These are phyloP conservation scores for Gryllus longicercus DNA, from an alignment of 2,888 invertebrate genomes.

Conservation along the genomic window DNA sequence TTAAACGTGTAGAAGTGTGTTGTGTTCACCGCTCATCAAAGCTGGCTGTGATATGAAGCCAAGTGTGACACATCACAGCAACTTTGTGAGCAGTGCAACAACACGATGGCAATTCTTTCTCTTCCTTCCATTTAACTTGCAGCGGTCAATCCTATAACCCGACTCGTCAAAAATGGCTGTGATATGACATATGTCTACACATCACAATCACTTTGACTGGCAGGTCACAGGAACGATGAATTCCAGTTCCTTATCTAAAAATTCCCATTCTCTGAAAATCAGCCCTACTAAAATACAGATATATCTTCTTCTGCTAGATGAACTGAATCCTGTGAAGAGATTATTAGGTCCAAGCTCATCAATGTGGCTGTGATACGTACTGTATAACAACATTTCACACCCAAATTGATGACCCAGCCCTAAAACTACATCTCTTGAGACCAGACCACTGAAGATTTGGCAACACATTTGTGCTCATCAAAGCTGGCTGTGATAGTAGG, in stretches of 20 bases:
- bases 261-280: neutral
- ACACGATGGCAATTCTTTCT: constrained; percentile 40
- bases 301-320: constrained; percentile 20
- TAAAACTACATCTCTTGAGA: constrained; percentile 26
- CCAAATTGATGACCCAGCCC: constrained; percentile 69
- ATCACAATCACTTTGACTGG: constrained; percentile 80
- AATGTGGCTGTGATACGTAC: constrained; percentile 98
- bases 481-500: constrained; percentile 90
- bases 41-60: constrained; percentile 93
- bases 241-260: constrained; percentile 21
- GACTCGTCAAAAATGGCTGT: constrained; percentile 96
- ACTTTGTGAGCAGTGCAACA: constrained; percentile 75
- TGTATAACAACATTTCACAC: constrained; percentile 69
- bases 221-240: constrained; percentile 47
- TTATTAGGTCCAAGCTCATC: constrained; percentile 70
- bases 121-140: constrained; percentile 30
- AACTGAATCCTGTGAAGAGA: constrained; percentile 4
- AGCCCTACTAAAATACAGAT: neutral
- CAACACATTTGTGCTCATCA: constrained; percentile 79
- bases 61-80: constrained; percentile 74
- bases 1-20: constrained; percentile 32
- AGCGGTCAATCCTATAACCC: constrained; percentile 53
- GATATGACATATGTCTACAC: constrained; percentile 68
- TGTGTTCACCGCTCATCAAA: constrained; percentile 83
- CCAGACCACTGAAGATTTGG: constrained; percentile 28